These are phyloP conservation scores for Neria commutata DNA, from an alignment of 2,888 invertebrate genomes.

Conservation along the genomic window DNA sequence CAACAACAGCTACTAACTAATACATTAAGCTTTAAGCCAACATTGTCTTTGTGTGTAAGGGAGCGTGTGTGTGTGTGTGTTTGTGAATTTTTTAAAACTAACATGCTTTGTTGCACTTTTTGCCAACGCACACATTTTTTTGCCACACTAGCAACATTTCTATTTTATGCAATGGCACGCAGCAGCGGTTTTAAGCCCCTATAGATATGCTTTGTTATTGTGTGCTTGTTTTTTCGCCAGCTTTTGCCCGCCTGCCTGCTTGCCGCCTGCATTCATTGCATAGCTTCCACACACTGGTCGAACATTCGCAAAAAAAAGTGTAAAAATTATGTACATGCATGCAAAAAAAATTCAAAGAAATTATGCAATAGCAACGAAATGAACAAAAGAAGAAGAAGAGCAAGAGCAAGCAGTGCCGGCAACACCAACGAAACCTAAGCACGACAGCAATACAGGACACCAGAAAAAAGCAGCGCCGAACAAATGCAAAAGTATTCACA, in stretches of 20 bases:
- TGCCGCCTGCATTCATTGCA: neutral
- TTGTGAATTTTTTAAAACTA: constrained; percentile 3
- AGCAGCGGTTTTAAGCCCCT: constrained; percentile 21
- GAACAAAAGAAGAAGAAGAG: neutral
- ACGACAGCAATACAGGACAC: neutral
- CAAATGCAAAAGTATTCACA: constrained; percentile 1
- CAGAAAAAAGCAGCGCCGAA: no score
- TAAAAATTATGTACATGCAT: neutral
- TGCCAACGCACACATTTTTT: neutral
- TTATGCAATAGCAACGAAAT: neutral
- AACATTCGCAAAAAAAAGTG: neutral
- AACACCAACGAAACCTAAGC: neutral
- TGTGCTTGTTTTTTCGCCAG: neutral
- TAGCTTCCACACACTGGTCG: neutral
- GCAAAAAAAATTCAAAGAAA: neutral
- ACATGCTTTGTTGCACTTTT: constrained; percentile 2
- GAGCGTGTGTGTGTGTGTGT: neutral
- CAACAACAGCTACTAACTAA: constrained; percentile 21
- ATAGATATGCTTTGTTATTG: constrained; percentile 22
- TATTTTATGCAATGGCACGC: constrained; percentile 27
- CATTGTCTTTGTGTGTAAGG: no score
- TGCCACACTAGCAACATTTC: neutral
- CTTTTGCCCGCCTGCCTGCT: neutral
- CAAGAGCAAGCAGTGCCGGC: neutral
- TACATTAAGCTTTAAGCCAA: constrained; percentile 25